Base-by-base conservation (phyloP, 2,113 vertebrate species). In the Hystrix cristata region DNA sequence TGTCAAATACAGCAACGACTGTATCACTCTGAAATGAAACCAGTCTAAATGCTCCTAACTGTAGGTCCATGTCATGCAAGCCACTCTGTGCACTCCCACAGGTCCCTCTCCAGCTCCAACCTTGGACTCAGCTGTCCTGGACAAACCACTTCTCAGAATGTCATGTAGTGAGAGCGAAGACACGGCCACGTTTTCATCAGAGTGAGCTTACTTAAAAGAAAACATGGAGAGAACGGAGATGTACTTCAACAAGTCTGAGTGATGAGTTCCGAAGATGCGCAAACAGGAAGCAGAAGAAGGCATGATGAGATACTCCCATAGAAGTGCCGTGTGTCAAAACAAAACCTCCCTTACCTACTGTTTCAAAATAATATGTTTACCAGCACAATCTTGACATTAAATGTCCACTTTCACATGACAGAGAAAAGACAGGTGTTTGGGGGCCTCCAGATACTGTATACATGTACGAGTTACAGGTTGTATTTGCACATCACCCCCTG, bases 201-300 rank as follows among this genome's bases (percentile, higher is more conserved):
- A 0, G n/a, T 46, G 85, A 80, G n/a, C 55, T 64, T 8, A 51
- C 60, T 27, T 94, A 64, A 88, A 90, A 90, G 15, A 60, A 91
- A 83, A 62, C 64, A 84, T 10, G 27, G 31, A 72, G 87, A 88
- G 67, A 87, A 64, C 87, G 82, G 62, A 95, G 95, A 95, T 18
- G 15, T 25, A 93, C 34, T 64, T 80, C 59, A 93, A 64, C 53
- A 53, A 88, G 31, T 71, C 80, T 78, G 84, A 81, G 91, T 48
- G 27, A 43, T 7, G n/a, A 31, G 48, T 79, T 85, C 19, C 38
- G 89, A 91, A 60, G 5, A 91, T 51, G 19, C 59, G 87, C 95
- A 15, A 95, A 87, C 34, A 76, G 51, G 82, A 92, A 87, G 43
- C 27, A 25, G 74, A 80, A 87, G 48, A 43, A 87, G 31, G 38